A percentile compares a stretch with the other conserved stretches of the same genome.
phyloP scores from a whole-genome alignment of 1,140 invertebrate genomes.

The Pachyrhynchus sulphureomaculatus region DNA sequence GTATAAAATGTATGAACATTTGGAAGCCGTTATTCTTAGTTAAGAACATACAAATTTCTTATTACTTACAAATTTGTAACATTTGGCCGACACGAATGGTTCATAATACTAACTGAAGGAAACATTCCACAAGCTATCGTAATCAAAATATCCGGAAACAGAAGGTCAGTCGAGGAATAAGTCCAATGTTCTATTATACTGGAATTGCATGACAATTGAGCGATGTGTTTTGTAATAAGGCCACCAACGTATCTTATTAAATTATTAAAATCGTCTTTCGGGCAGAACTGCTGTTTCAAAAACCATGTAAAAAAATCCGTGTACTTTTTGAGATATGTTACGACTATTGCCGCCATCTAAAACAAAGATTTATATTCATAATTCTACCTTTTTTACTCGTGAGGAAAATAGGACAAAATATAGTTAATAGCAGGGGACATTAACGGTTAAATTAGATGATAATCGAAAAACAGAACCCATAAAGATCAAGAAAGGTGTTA shows the following conservation, averaged over 20 bases:
- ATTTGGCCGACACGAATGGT: constrained; percentile 86
- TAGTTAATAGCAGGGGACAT: too few species aligned
- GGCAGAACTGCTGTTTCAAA: constrained; percentile 35
- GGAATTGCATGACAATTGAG: constrained; percentile 79
- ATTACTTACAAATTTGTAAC: constrained; percentile 71
- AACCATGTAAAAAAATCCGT: constrained; percentile 56
- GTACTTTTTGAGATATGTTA: constrained; percentile 56
- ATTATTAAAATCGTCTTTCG: constrained; percentile 47
- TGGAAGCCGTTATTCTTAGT: background rate
- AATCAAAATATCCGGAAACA: constrained; percentile 54
- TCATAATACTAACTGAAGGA: constrained; percentile 86
- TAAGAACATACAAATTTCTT: background rate
- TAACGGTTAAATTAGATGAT: too few species aligned
- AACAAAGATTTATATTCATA: constrained; percentile 36
- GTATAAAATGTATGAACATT: too few species aligned
- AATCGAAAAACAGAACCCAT: too few species aligned
- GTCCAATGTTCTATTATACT: constrained; percentile 45
- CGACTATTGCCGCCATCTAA: constrained; percentile 62
- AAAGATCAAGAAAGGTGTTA: too few species aligned
- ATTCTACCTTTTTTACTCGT: too few species aligned
- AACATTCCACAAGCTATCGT: constrained; percentile 81
- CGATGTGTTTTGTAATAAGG: constrained; percentile 67
- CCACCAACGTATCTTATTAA: constrained; percentile 57
- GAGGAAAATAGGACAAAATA: background rate
- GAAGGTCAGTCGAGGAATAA: constrained; percentile 35